Conservation (phyloP, 2,888 invertebrate genomes). For the Microdon myrmicae region DNA sequence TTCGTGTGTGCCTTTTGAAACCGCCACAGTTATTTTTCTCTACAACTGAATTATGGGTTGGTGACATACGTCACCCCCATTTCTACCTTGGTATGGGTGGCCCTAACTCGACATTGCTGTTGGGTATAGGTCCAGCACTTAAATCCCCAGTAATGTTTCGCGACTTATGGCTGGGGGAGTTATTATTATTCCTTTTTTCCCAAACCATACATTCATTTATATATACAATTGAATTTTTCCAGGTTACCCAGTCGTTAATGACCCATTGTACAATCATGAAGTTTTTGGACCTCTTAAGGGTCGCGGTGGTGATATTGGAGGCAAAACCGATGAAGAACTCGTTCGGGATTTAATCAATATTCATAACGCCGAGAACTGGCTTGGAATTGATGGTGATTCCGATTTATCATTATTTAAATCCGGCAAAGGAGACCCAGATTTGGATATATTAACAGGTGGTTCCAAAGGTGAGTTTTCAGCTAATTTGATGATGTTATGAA, state of each 20-base stretch:
- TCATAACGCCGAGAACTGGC: constrained; percentile 94
- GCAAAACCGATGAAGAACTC: constrained; percentile 88
- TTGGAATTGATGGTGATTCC: constrained; percentile 89
- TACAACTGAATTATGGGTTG: too few relatives aligned
- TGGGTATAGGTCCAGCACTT: too few relatives aligned
- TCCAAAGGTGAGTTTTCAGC: constrained; percentile 57
- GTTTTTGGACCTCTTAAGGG: constrained; percentile 96
- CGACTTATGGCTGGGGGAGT: not conserved
- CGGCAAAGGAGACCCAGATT: constrained; percentile 73
- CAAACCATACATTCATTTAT: not conserved
- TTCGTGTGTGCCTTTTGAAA: too few relatives aligned
- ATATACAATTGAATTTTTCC: too few relatives aligned
- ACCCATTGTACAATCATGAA: constrained; percentile 94
- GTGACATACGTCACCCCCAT: too few relatives aligned
- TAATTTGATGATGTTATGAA: not conserved
- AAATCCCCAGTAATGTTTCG: too few relatives aligned
- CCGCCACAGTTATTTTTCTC: too few relatives aligned
- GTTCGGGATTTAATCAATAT: constrained; percentile 89
- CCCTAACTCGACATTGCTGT: too few relatives aligned
- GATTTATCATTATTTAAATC: constrained; percentile 84
- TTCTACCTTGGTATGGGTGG: too few relatives aligned
- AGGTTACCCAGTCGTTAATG: constrained; percentile 98
- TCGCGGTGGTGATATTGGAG: constrained; percentile 86
- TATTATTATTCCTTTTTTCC: not conserved
- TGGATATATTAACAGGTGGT: constrained; percentile 65